A percentile compares a stretch with the other conserved stretches of the same genome.
phyloP scores from a whole-genome alignment of 2,113 vertebrate species.

The Chlamydotis undulata region DNA sequence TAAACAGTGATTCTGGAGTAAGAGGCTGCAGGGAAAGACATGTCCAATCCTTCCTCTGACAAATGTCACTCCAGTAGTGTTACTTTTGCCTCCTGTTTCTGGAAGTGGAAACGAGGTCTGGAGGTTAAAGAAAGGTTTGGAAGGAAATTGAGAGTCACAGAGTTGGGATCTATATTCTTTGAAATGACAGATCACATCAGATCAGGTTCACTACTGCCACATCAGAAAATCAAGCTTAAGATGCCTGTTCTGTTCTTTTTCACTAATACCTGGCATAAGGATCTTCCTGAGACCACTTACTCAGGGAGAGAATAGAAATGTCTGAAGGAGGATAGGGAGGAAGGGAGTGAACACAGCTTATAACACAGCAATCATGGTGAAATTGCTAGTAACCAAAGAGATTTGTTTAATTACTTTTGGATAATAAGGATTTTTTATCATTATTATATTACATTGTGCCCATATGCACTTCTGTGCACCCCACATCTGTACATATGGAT shows the following conservation, averaged over 20 bases:
- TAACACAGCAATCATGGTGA: background rate
- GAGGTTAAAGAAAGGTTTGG: background rate
- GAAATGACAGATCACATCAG: background rate
- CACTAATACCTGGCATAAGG: background rate
- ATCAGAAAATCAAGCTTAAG: slow-evolving; percentile 3
- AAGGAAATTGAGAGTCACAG: slow-evolving; percentile 2
- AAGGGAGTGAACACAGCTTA: background rate
- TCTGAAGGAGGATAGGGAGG: background rate
- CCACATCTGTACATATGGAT: fast-evolving
- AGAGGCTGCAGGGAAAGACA: background rate
- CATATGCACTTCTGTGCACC: background rate
- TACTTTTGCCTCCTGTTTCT: slow-evolving; percentile 24
- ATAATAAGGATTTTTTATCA: background rate
- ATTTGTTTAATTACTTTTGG: background rate
- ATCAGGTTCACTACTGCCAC: background rate
- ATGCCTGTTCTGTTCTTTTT: background rate
- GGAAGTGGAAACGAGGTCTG: background rate
- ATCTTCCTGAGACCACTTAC: background rate
- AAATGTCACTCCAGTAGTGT: background rate
- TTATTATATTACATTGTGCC: background rate
- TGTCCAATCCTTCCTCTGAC: background rate
- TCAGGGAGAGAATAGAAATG: background rate
- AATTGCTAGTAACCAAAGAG: background rate
- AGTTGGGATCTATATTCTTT: background rate
- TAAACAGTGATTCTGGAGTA: background rate